A percentile compares a stretch with the other conserved stretches of the same genome.
Conservation (phyloP, 2,113 vertebrate species). For the Hippocampus guttulatus region DNA sequence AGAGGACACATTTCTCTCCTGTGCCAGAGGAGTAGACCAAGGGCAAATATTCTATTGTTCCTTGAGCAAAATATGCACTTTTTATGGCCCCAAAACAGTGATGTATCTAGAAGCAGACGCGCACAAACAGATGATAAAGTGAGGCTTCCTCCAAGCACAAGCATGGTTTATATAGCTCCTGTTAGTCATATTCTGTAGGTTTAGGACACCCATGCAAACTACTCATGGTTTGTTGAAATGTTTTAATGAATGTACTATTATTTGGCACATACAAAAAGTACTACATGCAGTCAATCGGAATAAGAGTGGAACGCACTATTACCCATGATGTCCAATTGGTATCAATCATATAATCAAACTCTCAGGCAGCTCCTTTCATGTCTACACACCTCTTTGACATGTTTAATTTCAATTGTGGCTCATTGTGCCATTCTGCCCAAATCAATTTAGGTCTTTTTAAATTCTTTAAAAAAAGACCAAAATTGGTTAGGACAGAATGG, state of each 20-base stretch:
- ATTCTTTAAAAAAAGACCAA: too few species aligned
- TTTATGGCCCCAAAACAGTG: conserved; percentile 11
- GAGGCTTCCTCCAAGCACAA: background rate
- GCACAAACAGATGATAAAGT: conserved; percentile 2
- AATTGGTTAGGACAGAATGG: too few species aligned
- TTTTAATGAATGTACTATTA: too few species aligned
- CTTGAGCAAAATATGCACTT: conserved; percentile 5
- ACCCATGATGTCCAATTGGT: background rate
- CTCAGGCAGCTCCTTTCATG: too few species aligned
- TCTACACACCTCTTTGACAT: too few species aligned
- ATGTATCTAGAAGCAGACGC: conserved; percentile 8
- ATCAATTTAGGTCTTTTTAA: too few species aligned
- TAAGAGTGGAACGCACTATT: background rate
- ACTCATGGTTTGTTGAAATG: background rate
- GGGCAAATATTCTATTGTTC: conserved; percentile 35
- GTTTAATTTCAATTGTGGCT: too few species aligned
- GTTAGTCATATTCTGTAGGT: background rate
- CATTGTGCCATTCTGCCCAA: too few species aligned
- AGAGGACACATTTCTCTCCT: background rate
- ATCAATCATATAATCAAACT: too few species aligned
- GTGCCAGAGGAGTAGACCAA: conserved; percentile 33
- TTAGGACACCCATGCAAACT: background rate
- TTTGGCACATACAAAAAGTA: too few species aligned
- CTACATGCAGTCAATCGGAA: background rate
- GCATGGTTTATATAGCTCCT: background rate